phyloP scores from a whole-genome alignment of 2,113 vertebrate genomes.

The Tragelaphus buxtoni region DNA sequence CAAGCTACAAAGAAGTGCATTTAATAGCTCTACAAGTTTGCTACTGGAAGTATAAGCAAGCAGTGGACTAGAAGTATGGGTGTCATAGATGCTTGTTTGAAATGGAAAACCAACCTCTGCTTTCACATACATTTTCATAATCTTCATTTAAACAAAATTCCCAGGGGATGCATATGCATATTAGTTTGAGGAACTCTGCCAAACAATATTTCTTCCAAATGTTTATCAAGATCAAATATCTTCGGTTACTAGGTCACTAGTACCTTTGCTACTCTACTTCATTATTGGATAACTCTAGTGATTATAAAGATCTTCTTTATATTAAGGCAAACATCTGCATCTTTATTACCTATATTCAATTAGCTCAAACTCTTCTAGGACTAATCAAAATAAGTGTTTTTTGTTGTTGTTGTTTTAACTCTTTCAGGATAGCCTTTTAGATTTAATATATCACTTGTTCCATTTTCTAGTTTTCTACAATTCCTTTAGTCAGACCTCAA shows the following conservation, averaged over 20 bases:
- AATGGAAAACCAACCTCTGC: neutral
- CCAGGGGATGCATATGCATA: neutral
- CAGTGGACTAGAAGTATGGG: neutral
- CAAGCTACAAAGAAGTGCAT: neutral
- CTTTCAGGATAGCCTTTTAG: neutral
- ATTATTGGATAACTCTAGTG: neutral
- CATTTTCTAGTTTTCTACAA: neutral
- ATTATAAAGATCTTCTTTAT: neutral
- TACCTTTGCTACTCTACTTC: too few relatives aligned
- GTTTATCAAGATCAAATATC: neutral
- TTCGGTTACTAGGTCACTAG: neutral
- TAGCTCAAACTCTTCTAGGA: neutral
- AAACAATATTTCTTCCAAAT: neutral
- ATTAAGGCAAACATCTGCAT: neutral
- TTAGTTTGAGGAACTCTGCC: neutral
- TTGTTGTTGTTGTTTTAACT: neutral
- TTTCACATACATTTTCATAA: neutral
- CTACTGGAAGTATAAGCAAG: neutral
- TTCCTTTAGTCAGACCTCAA: neutral
- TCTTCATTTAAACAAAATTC: neutral
- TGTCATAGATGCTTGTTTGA: accelerated
- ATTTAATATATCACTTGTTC: neutral
- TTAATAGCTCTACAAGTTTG: neutral
- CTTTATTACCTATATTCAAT: neutral
- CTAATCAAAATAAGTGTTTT: neutral